Percentiles rank a stretch among this genome's conserved stretches.
Conservation (phyloP, 2,888 invertebrate species). For the Polyploca ridens region DNA sequence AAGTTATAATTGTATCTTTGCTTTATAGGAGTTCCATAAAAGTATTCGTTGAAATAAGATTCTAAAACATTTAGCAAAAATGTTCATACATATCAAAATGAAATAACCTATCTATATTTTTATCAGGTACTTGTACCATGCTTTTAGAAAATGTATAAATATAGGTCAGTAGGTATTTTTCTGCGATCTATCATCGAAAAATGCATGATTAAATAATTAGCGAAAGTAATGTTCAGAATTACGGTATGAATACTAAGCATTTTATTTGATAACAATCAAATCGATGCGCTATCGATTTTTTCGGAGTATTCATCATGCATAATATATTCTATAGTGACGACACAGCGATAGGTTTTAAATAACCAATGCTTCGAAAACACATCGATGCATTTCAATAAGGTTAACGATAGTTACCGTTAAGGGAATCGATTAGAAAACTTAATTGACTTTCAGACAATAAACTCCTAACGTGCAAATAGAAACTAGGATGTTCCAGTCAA, state of each 20-base stretch:
- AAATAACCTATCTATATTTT: no score
- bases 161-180: no score
- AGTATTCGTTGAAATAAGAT: neutral
- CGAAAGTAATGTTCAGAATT: conserved; percentile 4
- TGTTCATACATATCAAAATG: no score
- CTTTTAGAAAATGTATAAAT: no score
- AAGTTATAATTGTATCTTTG: neutral
- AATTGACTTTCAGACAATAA: conserved; percentile 18
- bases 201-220: neutral
- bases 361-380: conserved; percentile 33
- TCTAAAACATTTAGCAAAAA: neutral
- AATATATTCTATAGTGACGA: neutral
- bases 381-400: conserved; percentile 47
- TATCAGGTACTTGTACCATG: neutral
- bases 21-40: neutral
- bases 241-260: conserved; percentile 8
- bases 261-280: conserved; percentile 27
- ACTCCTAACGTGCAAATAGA: conserved; percentile 15
- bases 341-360: conserved; percentile 1
- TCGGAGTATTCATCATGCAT: conserved; percentile 18
- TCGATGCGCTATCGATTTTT: conserved; percentile 52
- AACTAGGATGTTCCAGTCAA: neutral
- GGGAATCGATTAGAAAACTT: conserved; percentile 44
- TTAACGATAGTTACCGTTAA: conserved; percentile 36
- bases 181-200: no score